Evolutionary conservation across 1,140 invertebrate species (phyloP), one percentile per base, ranked within the genome.

Genomic region (Bombus terrestris): DNA sequence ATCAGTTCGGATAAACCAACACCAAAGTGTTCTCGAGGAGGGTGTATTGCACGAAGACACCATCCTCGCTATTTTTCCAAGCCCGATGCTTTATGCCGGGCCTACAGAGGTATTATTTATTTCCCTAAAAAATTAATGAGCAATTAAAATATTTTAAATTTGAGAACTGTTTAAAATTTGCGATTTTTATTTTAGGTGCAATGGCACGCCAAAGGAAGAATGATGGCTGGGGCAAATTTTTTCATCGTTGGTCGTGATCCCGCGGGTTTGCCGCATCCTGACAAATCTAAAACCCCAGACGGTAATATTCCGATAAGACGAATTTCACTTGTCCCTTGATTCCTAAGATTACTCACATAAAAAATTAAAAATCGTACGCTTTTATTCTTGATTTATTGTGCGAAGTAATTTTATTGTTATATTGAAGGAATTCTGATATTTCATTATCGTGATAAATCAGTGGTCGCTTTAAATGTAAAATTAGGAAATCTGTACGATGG

Each of bases 1-100:
- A 10, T 95, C 96, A 28, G 96, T 96, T 13, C 94, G 97, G 72
- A 98, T 98, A 72, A 95, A 96, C 32, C 98, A 98, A 91, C 98
- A 98, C 93, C 96, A 98, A 93, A 98, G 98, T 28, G 98, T 99
- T 2, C 95, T 99, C 0, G 97, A 97, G 85, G 98, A 99, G 75
- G 97, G 97, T 1, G 96, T 99, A 3, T 93, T 99, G 47, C 98
- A 99, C 92, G 96, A 97, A 22, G 95, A 97, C 18, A 96, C 97
- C 15, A 99, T 99, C 15, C 95, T 99, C 62, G 99, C 99, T 3
- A 99, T 99, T 91, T 99, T 99, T 95, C 99, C 99, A 0, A 99
- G 99, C 82, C 99, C 99, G 0, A 99, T 99, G 99, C 97, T 99
- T 97, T 99, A 99, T 95, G 99, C 99, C n/a, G 99, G 99, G 35